Evolutionary conservation across 2,888 invertebrate species (phyloP), one percentile per base, ranked within the genome.

Genomic region (Coremacera marginata): DNA sequence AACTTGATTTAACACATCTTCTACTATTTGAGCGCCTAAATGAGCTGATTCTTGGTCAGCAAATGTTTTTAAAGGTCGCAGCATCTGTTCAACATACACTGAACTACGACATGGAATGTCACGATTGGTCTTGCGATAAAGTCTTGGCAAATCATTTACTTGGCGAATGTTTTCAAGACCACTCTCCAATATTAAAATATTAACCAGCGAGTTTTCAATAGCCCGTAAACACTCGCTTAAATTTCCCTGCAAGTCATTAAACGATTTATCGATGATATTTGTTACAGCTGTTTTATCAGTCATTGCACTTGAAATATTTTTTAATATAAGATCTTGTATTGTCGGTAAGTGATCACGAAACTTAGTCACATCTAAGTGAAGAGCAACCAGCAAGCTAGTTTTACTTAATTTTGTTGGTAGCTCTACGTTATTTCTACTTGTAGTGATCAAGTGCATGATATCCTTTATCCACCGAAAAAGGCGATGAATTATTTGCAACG

Each of bases 101-200:
- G 96, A 96, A 51, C 95, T 93, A 83, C 94, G 94, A 0, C 93
- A 93, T 0, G 98, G 97, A 34, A 94, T 91, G 82, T 95, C 96
- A 80, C 96, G 92, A 88, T 98, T 98, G 0, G 98, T 98, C 88
- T 97, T 94, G 75, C 98, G 91, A 88, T 96, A 98, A 76, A 98
- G 90, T 80, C 98, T 92, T 2, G 99, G 99, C 89, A 99, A 96
- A 87, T 98, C 97, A 82, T 94, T 95, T 5, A 98, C 97, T 91
- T 95, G 94, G 80, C 94, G 93, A 82, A 96, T 90, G 82, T 93
- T 92, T 31, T 90, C 88, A 71, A 92, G 90, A 82, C 93, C 95
- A 84, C 93, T 95, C 92, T 87, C 94, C 93, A 22, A 92, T 92
- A 5, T 97, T 95, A 77, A 93, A 90, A 86, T 94, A 94, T 84